Percentiles rank a stretch among this genome's conserved stretches.
Conservation (phyloP, 2,888 invertebrate genomes). For the Nysson spinosus region DNA sequence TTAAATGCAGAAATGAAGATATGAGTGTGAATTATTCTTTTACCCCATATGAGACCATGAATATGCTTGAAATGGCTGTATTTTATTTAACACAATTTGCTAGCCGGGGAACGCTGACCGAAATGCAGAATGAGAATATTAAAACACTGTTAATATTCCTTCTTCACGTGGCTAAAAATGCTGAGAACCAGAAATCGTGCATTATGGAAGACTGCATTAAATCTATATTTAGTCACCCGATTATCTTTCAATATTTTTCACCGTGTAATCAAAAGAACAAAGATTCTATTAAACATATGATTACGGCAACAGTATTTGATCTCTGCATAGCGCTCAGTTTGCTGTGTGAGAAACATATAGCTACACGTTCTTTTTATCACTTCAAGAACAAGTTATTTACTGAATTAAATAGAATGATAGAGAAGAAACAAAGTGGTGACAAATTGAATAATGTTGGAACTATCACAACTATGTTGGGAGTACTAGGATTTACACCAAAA, state of each 20-base stretch:
- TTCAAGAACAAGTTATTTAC: conserved; percentile 80
- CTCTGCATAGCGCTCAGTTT: conserved; percentile 56
- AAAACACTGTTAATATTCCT: conserved; percentile 60
- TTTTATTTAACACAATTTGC: conserved; percentile 71
- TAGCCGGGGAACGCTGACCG: conserved; percentile 50
- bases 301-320: conserved; percentile 69
- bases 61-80: conserved; percentile 56
- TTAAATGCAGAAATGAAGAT: conserved; percentile 49
- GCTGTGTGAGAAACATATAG: conserved; percentile 42
- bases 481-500: conserved; percentile 70
- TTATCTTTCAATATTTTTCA: conserved; percentile 75
- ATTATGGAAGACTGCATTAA: conserved; percentile 63
- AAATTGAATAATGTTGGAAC: conserved; percentile 65
- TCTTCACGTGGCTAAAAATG: conserved; percentile 58
- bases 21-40: conserved; percentile 44
- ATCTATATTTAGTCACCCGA: conserved; percentile 75
- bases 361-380: conserved; percentile 72
- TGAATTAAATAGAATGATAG: conserved; percentile 77
- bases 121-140: conserved; percentile 55
- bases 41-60: conserved; percentile 52
- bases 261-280: conserved; percentile 66
- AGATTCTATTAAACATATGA: conserved; percentile 56
- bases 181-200: neutral
- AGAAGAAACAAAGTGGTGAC: conserved; percentile 73
- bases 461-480: conserved; percentile 76